phyloP scores from a whole-genome alignment of 2,888 invertebrate species.

The Scaptomyza polygonia region DNA sequence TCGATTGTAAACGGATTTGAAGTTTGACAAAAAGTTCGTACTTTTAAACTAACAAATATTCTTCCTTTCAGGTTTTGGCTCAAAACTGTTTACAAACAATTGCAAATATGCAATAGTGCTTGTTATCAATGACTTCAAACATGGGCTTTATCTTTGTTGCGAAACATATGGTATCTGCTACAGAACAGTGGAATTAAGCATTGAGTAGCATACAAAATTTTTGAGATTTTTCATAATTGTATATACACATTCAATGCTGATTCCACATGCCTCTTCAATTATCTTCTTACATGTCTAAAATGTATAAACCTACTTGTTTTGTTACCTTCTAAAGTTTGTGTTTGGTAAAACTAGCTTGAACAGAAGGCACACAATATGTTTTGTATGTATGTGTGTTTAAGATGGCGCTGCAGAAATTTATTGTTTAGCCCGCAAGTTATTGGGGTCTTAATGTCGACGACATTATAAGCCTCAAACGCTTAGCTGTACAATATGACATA shows the following conservation, averaged over 20 bases:
- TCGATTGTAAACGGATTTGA: no score
- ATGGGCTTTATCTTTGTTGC: no score
- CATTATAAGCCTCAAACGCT: conserved; percentile 60
- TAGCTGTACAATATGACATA: conserved; percentile 15
- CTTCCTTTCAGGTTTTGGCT: no score
- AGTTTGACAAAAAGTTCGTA: no score
- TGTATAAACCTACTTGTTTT: background rate
- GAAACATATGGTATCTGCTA: no score
- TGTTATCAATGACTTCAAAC: background rate
- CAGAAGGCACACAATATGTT: conserved; percentile 43
- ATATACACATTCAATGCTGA: background rate
- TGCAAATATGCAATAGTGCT: background rate
- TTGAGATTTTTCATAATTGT: background rate
- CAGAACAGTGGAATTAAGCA: no score
- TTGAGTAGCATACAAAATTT: background rate
- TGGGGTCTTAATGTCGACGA: conserved; percentile 71
- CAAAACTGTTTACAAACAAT: background rate
- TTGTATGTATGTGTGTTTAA: conserved; percentile 29
- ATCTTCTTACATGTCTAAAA: background rate
- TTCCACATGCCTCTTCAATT: background rate
- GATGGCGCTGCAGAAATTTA: conserved; percentile 56
- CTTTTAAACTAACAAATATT: no score
- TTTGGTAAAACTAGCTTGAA: conserved; percentile 1
- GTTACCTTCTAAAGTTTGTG: conserved; percentile 1
- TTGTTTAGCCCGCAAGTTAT: conserved; percentile 69